These are phyloP conservation scores for Atractosteus spatula DNA, from an alignment of 2,113 vertebrate genomes.

Conservation along the genomic window DNA sequence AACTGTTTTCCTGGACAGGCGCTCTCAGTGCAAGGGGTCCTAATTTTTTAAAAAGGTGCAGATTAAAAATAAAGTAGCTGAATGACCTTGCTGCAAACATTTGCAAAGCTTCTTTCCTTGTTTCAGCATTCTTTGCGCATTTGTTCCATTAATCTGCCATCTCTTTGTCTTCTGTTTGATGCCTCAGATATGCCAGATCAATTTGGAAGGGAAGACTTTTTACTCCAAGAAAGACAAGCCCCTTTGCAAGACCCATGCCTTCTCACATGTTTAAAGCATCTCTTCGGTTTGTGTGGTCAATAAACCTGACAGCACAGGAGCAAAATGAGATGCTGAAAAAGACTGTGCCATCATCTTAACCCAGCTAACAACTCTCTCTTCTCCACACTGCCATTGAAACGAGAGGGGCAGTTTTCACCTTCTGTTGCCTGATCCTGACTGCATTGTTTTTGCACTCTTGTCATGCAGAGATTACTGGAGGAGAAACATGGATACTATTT, in stretches of 20 bases:
- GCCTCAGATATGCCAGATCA: constrained; percentile 92
- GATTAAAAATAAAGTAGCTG: constrained; percentile 31
- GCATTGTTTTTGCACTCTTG: no score
- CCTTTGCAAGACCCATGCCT: constrained; percentile 97
- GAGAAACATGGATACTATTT: no score
- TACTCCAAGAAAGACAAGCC: constrained; percentile 99
- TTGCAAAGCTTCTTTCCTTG: no score
- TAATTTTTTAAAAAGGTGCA: constrained; percentile 25
- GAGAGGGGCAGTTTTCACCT: no score
- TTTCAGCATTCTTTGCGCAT: background rate
- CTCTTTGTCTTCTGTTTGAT: constrained; percentile 21
- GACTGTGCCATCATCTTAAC: background rate
- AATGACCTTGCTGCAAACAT: constrained; percentile 10
- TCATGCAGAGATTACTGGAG: no score
- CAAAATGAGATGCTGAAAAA: constrained; percentile 5
- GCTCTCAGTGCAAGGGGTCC: constrained; percentile 36
- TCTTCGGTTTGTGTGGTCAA: background rate
- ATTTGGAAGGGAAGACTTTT: constrained; percentile 98
- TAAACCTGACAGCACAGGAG: background rate
- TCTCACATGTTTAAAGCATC: constrained; percentile 82
- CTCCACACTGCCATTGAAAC: no score
- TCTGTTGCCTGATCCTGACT: no score
- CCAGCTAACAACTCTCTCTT: no score
- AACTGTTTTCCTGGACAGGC: constrained; percentile 22
- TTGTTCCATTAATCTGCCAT: no score